Base-by-base conservation (phyloP, 2,888 invertebrate genomes). In the Lacanobia wlatinum region DNA sequence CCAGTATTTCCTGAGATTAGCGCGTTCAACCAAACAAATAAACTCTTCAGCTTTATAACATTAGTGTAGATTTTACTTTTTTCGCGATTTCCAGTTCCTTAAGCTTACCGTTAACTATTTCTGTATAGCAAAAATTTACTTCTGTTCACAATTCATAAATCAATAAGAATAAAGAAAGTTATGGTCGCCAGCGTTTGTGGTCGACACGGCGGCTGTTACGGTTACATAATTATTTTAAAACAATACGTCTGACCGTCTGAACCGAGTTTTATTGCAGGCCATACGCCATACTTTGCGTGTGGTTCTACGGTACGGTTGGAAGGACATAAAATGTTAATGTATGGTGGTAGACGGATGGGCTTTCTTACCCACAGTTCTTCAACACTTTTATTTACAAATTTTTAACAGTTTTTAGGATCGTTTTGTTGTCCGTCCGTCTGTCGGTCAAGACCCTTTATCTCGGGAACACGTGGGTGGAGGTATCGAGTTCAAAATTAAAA, bases 171-270 rank as follows among this genome's bases (percentile, higher is more conserved):
- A 62, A 68, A 48, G 77, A 78, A 78, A 75, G 80, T 63, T n/a
- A 52, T 18, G 38, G 21, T 40, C n/a, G n/a, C n/a, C 48, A 62
- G 18, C 59, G n/a, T 38, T n/a, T 50, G 56, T 48, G 62, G 53
- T 66, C 61, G 80, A 28, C 38, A 18, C 75, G 7, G 56, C 62
- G 23, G 60, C 46, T 60, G 62, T 52, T 75, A 60, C 55, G 28
- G 40, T 78, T 80, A 68, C 76, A 80, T 78, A 34, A 78, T 55
- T 64, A 40, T 23, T 60, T 52, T 55, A 40, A 67, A 77, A 77
- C 80, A 80, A 74, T 66, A 40, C 40, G 53, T 43, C 23, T n/a
- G 38, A 1, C 18, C 16, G 38, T 21, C n/a, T 38, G 61, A 52
- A 38, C 48, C 16, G 21, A 52, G 43, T 71, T 60, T 28, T 46